Base-by-base conservation (phyloP, 1,140 invertebrate genomes). In the Leptopilina boulardi region DNA sequence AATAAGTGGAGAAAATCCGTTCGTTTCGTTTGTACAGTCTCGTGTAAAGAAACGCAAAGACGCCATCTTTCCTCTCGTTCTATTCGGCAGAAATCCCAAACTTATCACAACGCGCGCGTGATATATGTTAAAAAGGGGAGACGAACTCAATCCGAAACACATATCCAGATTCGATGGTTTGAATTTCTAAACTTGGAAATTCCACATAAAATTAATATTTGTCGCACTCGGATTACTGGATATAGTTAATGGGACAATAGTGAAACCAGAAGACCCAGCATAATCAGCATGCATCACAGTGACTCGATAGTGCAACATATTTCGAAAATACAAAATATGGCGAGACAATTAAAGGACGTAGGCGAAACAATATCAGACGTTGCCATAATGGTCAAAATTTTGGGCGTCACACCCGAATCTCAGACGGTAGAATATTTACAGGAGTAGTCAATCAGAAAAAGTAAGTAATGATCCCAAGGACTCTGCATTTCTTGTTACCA, bases 401-500 rank as follows among this genome's bases (percentile, higher is more conserved):
- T 47, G 3, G 44, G 44, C 13, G 44, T 15, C 15, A 3, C 44
- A 0, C 18, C 18, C 8, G 51, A 54, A 21, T 54, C 15, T 21
- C 51, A 21, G 8, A 54, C 15, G 8, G 51, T 18, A 8, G 21
- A 26, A 70, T 44, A 54, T 18, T 66, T 75, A 6, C 47, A 71
- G 10, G 73, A 78, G 73, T 42, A 38, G 72, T 13, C 30, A 66
- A 76, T 19, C 30, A 21, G 70, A 71, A 21, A 42, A 75, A 71
- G 26, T 19, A 38, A 54, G 19, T 1, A 56, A 30, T 47, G 11
- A 51, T 26, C 19, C 21, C 19, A 44, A 70, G 15, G 34, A 72
- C 56, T 71, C 47, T 47, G 59, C 72, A 3, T 78, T 78, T 42
- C n/a, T 76, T 9, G 56, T 66, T 15, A 34, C 75, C 3, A 34